Evolutionary conservation across 2,797 vertebrate species (phyloP).

Genomic region (Xenops minutus): DNA sequence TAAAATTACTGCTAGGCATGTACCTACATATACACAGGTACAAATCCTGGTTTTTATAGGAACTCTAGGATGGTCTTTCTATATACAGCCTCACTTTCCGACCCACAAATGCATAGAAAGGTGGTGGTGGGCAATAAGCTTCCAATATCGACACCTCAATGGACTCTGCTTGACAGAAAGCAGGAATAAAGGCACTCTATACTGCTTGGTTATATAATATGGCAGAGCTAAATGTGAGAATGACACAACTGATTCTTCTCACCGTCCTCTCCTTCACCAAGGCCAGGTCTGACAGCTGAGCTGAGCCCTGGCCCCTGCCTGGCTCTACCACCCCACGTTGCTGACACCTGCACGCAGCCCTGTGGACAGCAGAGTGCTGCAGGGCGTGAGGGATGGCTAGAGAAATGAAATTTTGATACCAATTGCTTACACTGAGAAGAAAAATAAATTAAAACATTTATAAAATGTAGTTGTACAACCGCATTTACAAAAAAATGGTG

Average conservation of each 20-base stretch:
- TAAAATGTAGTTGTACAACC: background rate
- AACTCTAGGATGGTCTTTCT: background rate
- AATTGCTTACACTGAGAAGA: background rate
- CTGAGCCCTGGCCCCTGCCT: background rate
- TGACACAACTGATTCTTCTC: background rate
- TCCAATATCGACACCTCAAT: accelerated
- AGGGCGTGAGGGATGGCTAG: accelerated
- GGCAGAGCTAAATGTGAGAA: background rate
- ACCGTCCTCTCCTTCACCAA: accelerated
- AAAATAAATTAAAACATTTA: background rate
- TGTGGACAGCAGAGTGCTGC: background rate
- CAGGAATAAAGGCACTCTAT: background rate
- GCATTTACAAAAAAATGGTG: accelerated
- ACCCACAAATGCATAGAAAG: background rate
- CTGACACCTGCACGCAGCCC: background rate
- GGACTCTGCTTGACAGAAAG: background rate
- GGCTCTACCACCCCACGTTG: background rate
- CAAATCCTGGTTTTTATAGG: background rate
- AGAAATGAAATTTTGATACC: background rate
- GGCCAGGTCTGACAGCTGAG: background rate
- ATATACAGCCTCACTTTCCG: accelerated
- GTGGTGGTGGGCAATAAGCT: background rate
- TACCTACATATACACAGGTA: background rate
- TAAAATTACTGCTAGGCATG: background rate
- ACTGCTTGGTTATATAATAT: accelerated